These are phyloP conservation scores for Pseudopodoces humilis DNA, from an alignment of 2,113 vertebrate species.

Conservation along the genomic window DNA sequence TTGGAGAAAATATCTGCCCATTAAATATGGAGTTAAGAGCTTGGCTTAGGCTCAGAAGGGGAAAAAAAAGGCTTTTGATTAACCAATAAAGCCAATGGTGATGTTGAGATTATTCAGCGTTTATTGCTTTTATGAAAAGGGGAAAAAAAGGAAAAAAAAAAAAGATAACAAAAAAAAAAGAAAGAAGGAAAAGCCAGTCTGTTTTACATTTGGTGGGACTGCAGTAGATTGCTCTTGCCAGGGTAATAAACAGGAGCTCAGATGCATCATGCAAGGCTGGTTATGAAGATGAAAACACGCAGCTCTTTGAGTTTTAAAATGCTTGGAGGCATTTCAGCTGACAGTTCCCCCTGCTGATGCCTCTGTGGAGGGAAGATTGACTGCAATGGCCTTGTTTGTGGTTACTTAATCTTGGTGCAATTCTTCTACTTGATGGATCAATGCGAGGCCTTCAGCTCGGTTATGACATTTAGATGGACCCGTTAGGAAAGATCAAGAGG, in stretches of 20 bases:
- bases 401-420: neutral
- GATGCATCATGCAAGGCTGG: conserved; percentile 12
- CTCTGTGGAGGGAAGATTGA: neutral
- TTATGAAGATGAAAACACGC: neutral
- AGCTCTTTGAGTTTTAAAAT: neutral
- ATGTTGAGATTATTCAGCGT: conserved; percentile 44
- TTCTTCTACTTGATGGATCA: neutral
- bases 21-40: conserved; percentile 61
- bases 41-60: conserved; percentile 48
- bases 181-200: neutral
- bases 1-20: conserved; percentile 63
- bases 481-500: neutral
- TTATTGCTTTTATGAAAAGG: conserved; percentile 25
- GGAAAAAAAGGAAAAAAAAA: accelerated
- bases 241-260: conserved; percentile 19
- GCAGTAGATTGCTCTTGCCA: neutral
- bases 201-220: conserved; percentile 12
- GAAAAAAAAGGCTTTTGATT: conserved; percentile 51
- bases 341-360: neutral
- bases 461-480: neutral
- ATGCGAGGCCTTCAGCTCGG: neutral
- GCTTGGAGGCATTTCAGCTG: neutral
- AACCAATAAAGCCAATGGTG: conserved; percentile 49
- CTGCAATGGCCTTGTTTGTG: neutral
- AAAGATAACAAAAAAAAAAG: neutral